Evolutionary conservation across 2,888 invertebrate genomes (phyloP).

Genomic region (Endotricha flammealis): DNA sequence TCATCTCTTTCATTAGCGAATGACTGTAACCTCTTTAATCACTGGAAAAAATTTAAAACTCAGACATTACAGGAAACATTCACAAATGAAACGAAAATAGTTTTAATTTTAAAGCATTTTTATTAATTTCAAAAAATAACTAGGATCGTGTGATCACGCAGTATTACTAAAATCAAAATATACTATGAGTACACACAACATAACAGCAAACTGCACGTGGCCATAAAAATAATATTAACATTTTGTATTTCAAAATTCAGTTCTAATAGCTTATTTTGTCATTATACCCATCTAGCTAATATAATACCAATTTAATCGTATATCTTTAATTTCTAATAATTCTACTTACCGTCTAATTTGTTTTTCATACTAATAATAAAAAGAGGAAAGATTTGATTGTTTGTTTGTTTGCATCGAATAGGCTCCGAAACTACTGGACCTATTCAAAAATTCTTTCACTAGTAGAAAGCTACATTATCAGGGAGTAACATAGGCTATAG

Average conservation of each 20-base stretch:
- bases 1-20: no score
- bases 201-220: conserved; percentile 40
- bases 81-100: no score
- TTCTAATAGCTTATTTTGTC: conserved; percentile 50
- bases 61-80: no score
- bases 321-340: conserved; percentile 45
- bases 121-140: conserved; percentile 75
- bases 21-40: no score
- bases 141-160: conserved; percentile 67
- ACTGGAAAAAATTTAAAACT: no score
- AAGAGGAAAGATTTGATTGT: no score
- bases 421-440: no score
- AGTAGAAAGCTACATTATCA: no score
- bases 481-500: no score
- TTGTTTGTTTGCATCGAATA: no score
- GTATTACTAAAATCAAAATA: conserved; percentile 64
- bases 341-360: conserved; percentile 59
- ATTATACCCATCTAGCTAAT: conserved; percentile 48
- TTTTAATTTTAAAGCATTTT: conserved; percentile 65
- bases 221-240: conserved; percentile 39
- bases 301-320: conserved; percentile 55
- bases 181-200: conserved; percentile 67
- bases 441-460: no score
- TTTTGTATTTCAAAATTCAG: conserved; percentile 48
- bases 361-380: conserved; percentile 53